Conservation (phyloP, 2,888 invertebrate species). For the Agrilus mali region DNA sequence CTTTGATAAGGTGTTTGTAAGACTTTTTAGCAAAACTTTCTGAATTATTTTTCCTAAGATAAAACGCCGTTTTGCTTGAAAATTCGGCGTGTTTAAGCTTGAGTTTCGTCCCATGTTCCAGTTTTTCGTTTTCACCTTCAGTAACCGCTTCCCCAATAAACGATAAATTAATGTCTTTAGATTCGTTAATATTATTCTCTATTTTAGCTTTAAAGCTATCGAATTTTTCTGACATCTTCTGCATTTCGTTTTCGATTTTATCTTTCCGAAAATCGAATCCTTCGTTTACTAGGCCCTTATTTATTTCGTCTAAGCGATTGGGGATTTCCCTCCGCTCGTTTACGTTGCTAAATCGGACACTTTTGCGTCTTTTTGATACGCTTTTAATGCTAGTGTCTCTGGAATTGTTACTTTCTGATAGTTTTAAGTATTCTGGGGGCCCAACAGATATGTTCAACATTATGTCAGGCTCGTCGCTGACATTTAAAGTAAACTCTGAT, state of each 20-base stretch:
- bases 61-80: conserved; percentile 15
- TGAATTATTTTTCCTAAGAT: conserved; percentile 9
- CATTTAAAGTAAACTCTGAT: conserved; percentile 13
- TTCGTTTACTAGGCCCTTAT: conserved; percentile 10
- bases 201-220: conserved; percentile 29
- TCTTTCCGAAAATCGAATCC: conserved; percentile 10
- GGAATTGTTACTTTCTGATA: neutral
- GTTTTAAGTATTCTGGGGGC: neutral
- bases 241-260: conserved; percentile 22
- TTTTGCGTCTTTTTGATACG: conserved; percentile 9
- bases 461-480: conserved; percentile 8
- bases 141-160: conserved; percentile 23
- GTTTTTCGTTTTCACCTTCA: conserved; percentile 19
- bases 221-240: conserved; percentile 21
- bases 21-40: conserved; percentile 19
- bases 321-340: conserved; percentile 25
- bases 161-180: conserved; percentile 18
- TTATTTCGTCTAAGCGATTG: conserved; percentile 9
- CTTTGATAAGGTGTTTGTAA: conserved; percentile 28
- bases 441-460: neutral
- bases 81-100: conserved; percentile 25
- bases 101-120: conserved; percentile 21
- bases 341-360: conserved; percentile 23
- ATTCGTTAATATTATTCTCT: conserved; percentile 32
- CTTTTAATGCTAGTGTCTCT: too few species aligned